phyloP scores from a whole-genome alignment of 2,888 invertebrate genomes.

The Ceriagrion tenellum region DNA sequence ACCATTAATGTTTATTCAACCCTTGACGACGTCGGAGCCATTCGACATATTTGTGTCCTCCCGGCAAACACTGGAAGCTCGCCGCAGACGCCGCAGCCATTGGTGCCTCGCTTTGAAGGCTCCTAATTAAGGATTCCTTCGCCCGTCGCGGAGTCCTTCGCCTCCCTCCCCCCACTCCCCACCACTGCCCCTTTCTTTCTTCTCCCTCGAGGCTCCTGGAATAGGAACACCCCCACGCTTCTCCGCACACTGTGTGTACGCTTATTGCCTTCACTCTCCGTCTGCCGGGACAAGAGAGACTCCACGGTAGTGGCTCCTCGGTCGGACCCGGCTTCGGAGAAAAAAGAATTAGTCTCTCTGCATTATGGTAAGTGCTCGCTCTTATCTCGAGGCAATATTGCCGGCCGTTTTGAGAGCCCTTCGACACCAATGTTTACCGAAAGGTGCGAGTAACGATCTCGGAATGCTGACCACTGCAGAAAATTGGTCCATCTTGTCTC shows the following conservation, averaged over 20 bases:
- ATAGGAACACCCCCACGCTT: background rate
- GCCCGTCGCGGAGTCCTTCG: background rate
- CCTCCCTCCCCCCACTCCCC: background rate
- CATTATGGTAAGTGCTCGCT: constrained; percentile 19
- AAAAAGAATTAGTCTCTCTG: constrained; percentile 12
- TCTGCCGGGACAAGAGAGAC: background rate
- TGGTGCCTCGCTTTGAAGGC: constrained; percentile 39
- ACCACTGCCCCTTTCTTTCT: background rate
- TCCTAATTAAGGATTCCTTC: constrained; percentile 55
- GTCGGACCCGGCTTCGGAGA: background rate
- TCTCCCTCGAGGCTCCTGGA: background rate
- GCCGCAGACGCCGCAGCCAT: background rate
- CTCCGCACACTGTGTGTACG: background rate
- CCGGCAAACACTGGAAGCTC: constrained; percentile 64
- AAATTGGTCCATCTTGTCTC: constrained; percentile 30
- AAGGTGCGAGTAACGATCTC: constrained; percentile 51
- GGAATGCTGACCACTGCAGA: constrained; percentile 47
- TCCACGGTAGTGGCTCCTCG: background rate
- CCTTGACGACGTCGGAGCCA: constrained; percentile 57
- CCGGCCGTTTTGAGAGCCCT: constrained; percentile 35
- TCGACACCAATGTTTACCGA: constrained; percentile 60
- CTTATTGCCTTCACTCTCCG: constrained; percentile 54
- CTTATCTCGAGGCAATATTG: background rate
- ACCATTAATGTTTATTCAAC: constrained; percentile 67
- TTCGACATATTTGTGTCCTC: constrained; percentile 66